phyloP scores from a whole-genome alignment of 2,113 vertebrate genomes.

The Chelonoidis abingdonii region DNA sequence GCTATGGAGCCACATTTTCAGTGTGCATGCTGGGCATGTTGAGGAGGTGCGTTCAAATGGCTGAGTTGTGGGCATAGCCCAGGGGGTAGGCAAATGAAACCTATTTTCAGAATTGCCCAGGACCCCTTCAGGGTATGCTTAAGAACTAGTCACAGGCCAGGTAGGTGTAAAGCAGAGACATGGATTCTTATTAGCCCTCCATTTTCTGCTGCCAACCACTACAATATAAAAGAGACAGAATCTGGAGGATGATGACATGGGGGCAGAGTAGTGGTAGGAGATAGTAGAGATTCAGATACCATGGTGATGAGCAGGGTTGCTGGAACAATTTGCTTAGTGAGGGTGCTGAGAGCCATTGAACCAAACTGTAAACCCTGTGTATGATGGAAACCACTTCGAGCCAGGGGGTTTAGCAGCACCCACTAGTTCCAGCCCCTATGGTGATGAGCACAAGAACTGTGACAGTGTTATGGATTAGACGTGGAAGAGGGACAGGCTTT shows the following conservation, averaged over 20 bases:
- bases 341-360: no score
- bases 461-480: background rate
- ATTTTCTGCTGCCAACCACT: background rate
- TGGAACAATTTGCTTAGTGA: no score
- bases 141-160: background rate
- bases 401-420: no score
- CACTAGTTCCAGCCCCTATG: no score
- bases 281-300: background rate
- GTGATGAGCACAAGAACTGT: background rate
- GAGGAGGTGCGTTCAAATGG: background rate
- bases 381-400: no score
- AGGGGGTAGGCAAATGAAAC: background rate
- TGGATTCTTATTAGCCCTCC: background rate
- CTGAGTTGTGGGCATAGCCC: background rate
- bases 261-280: background rate
- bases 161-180: background rate
- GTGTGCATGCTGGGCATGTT: background rate
- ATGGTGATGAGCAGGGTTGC: background rate
- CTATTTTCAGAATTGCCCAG: background rate
- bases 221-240: background rate
- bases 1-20: fast-evolving
- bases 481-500: background rate
- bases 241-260: background rate
- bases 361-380: no score
- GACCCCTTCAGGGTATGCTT: background rate